Percentiles rank a stretch among this genome's conserved stretches.
Conservation (phyloP, 2,797 vertebrate genomes). For the Vipera ursinii region DNA sequence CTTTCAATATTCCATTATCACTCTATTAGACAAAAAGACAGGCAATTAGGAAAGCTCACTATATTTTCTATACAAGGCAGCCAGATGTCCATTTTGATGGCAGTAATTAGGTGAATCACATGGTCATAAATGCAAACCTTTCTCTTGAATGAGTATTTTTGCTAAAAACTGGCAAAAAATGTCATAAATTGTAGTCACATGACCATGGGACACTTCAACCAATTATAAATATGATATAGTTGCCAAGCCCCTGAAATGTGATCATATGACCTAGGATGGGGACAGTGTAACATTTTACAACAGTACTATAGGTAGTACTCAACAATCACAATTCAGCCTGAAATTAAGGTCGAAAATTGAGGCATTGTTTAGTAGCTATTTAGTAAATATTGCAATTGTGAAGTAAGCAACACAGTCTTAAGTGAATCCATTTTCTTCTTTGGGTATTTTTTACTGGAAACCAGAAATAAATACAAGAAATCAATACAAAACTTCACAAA, state of each 20-base stretch:
- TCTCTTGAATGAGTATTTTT: neutral
- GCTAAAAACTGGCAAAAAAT: neutral
- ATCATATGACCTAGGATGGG: neutral
- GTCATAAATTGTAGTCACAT: neutral
- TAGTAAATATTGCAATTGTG: neutral
- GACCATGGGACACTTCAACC: neutral
- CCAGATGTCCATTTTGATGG: neutral
- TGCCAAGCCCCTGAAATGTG: neutral
- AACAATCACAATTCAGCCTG: neutral
- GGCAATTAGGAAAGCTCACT: neutral
- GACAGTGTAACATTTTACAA: neutral
- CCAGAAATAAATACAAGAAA: neutral
- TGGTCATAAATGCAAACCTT: neutral
- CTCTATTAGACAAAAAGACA: neutral
- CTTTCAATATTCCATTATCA: constrained; percentile 13
- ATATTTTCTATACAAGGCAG: neutral
- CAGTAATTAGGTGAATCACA: neutral
- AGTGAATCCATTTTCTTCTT: neutral
- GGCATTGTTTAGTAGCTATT: neutral
- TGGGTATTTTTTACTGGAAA: neutral
- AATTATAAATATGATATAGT: neutral
- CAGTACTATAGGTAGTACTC: neutral
- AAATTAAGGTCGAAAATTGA: neutral
- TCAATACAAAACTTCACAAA: neutral
- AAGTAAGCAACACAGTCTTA: neutral